Evolutionary conservation across 2,797 vertebrate species (phyloP), one percentile per base, ranked within the genome.

Genomic region (Limosa lapponica): DNA sequence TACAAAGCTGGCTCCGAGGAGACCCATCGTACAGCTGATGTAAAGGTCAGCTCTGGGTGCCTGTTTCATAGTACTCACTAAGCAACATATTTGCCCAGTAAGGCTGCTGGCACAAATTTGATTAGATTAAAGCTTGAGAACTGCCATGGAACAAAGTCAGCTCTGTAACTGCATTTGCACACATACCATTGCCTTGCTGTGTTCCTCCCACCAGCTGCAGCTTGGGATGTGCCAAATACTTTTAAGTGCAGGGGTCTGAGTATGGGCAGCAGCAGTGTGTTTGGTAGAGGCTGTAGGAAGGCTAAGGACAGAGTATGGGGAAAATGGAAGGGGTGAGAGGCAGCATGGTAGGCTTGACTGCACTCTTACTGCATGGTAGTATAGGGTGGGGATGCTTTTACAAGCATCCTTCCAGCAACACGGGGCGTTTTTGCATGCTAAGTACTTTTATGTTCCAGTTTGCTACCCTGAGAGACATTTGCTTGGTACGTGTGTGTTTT

Each of bases 101-200:
- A 87, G 59, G 37, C 43, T 89, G 59, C 67, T 96, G 83, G 83
- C 74, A 90, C 34, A 82, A 80, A 58, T 58, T 55, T 51, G 34
- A 73, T 92, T 81, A 48, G 82, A 65, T 94, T 91, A 74, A 82
- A 92, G 71, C 81, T 70, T 3, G 2, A 84, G 86, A 65, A 57
- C 86, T 90, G 59, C 73, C 51, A 41, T 52, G 36, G 78, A 90
- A 92, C 89, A 85, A 85, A 94, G 86, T 94, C 81, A 84, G 58
- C 92, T 95, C 90, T 94, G 83, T 94, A 87, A 87, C 90, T 10
- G 5, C 82, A 66, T 93, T 93, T 94, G 83, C 83, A 92, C 83
- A 85, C 89, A 85, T 84, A 73, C 81, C 67, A 43, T 70, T 89
- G 69, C 71, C 41, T 75, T 0, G 0, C 69, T 82, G 66, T 73